Percentiles rank a stretch among this genome's conserved stretches.
Evolutionary conservation across 64 coral and sea anemone species (phyloP).

Genomic region (Stichodactyla mertensii): DNA sequence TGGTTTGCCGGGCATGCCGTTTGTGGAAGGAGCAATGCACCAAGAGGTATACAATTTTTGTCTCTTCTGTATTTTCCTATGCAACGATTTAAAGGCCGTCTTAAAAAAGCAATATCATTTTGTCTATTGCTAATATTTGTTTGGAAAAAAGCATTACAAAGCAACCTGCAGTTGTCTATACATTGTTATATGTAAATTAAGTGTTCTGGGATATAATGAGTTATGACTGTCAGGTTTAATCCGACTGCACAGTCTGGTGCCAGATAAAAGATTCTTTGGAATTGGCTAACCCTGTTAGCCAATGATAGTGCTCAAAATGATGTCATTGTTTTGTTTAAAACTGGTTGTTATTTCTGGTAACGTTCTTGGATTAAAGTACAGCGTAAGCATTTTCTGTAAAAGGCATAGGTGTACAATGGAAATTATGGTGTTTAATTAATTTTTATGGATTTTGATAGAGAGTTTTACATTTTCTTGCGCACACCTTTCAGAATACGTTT

Average conservation of each 20-base stretch:
- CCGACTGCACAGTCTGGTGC: background rate
- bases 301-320: background rate
- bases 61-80: background rate
- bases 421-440: too few species aligned
- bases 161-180: background rate
- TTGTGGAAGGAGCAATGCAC: conserved; percentile 4
- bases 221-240: background rate
- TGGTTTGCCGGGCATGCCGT: conserved; percentile 3
- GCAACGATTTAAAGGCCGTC: background rate
- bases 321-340: background rate
- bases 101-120: background rate
- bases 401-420: too few species aligned
- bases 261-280: background rate
- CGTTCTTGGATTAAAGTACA: too few species aligned
- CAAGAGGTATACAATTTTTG: background rate
- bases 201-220: background rate
- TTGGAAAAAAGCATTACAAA: background rate
- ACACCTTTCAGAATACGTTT: too few species aligned
- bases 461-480: too few species aligned
- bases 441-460: too few species aligned
- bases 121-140: background rate
- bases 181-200: background rate
- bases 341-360: background rate
- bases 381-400: too few species aligned
- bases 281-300: background rate